These are phyloP conservation scores for Steatornis caripensis DNA, from an alignment of 2,113 vertebrate genomes.

Conservation along the genomic window DNA sequence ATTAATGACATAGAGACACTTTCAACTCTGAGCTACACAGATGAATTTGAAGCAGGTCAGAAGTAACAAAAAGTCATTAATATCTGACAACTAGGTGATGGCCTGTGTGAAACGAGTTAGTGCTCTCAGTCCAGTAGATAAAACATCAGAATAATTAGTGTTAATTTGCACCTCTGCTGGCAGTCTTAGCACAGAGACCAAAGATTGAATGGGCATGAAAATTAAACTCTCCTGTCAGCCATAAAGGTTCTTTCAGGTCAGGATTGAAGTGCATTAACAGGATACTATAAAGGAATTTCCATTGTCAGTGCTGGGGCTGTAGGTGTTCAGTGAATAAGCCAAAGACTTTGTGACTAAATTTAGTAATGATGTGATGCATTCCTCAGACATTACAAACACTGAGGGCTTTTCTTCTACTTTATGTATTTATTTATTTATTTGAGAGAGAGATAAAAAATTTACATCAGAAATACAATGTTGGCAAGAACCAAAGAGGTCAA, in stretches of 20 bases:
- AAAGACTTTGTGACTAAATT: neutral
- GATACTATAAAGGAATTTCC: conserved; percentile 13
- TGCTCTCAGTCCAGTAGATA: conserved; percentile 54
- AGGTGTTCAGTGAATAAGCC: neutral
- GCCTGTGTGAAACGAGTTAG: conserved; percentile 64
- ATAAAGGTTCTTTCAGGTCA: conserved; percentile 60
- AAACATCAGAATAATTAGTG: conserved; percentile 71
- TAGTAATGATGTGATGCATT: neutral
- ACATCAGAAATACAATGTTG: neutral
- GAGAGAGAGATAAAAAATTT: neutral
- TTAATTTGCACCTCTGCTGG: conserved; percentile 73
- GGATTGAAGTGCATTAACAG: conserved; percentile 56
- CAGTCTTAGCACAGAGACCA: conserved; percentile 65
- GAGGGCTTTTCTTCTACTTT: neutral
- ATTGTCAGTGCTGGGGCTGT: neutral
- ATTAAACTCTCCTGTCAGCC: conserved; percentile 48
- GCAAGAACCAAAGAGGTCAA: neutral
- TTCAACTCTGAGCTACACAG: conserved; percentile 37
- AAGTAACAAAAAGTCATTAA: conserved; percentile 64
- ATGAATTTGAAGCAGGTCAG: conserved; percentile 54
- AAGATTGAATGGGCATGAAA: conserved; percentile 62
- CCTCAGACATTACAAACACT: neutral
- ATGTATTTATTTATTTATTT: neutral
- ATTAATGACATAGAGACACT: conserved; percentile 49
- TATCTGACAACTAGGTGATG: conserved; percentile 63